phyloP scores from a whole-genome alignment of 2,797 vertebrate species.

The Amazonetta brasiliensis region DNA sequence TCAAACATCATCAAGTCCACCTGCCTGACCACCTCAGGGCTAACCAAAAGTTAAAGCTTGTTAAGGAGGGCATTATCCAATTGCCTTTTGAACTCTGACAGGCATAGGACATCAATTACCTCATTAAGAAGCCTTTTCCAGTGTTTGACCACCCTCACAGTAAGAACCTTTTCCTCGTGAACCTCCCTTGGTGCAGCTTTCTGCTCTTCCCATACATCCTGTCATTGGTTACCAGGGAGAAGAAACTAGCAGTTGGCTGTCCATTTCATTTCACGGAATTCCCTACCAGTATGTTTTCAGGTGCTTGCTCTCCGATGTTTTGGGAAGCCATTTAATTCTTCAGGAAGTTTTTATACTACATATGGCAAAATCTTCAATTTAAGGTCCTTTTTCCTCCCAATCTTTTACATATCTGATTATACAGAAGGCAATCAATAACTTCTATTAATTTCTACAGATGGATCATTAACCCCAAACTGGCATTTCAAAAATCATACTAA shows the following conservation, averaged over 20 bases:
- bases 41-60: background rate
- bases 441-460: background rate
- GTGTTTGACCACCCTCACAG: background rate
- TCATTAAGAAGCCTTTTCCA: background rate
- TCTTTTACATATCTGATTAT: background rate
- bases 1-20: background rate
- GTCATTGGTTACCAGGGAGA: too few species aligned
- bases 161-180: too few species aligned
- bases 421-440: background rate
- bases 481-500: background rate
- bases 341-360: background rate
- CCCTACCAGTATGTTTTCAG: background rate
- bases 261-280: background rate
- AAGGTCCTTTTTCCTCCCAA: background rate
- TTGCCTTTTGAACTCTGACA: background rate
- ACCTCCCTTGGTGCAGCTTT: too few species aligned
- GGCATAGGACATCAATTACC: background rate
- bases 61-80: background rate
- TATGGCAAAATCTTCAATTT: background rate
- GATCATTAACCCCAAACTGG: background rate
- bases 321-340: background rate
- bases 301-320: background rate
- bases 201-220: too few species aligned
- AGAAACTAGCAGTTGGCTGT: background rate
- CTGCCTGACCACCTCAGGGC: background rate